A percentile compares a stretch with the other conserved stretches of the same genome.
Evolutionary conservation across 2,888 invertebrate species (phyloP).

Genomic region (Meiosimyza decipiens): DNA sequence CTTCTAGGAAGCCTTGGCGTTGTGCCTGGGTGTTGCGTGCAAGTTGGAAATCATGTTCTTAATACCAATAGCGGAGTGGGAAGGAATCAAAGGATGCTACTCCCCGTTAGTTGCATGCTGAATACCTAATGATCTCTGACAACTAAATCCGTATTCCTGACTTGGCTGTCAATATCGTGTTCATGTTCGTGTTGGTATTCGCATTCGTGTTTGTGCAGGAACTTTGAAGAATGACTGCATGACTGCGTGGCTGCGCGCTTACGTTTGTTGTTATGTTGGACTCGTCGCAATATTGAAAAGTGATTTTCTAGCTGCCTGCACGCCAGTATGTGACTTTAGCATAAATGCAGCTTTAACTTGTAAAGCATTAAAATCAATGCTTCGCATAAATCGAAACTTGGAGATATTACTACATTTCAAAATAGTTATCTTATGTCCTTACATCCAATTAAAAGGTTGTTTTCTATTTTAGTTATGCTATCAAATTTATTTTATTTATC

Average conservation of each 20-base stretch:
- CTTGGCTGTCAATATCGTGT: slow-evolving; percentile 12
- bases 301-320: slow-evolving; percentile 36
- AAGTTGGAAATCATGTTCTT: background rate
- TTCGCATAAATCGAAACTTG: too few relatives aligned
- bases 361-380: too few relatives aligned
- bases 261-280: background rate
- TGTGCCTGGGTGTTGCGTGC: background rate
- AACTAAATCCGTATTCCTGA: slow-evolving; percentile 24
- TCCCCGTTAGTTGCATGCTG: slow-evolving; percentile 12
- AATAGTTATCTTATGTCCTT: too few relatives aligned
- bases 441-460: too few relatives aligned
- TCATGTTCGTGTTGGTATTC: slow-evolving; percentile 9
- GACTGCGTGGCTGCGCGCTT: background rate
- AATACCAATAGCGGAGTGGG: background rate
- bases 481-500: too few relatives aligned
- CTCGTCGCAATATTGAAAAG: slow-evolving; percentile 15
- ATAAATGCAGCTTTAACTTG: background rate
- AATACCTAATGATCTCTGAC: slow-evolving; percentile 33
- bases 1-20: background rate
- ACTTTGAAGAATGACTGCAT: slow-evolving; percentile 21
- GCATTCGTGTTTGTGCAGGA: background rate
- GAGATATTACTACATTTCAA: too few relatives aligned
- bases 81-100: slow-evolving; percentile 1
- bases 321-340: slow-evolving; percentile 21
- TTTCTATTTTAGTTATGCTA: too few relatives aligned